Conservation (phyloP, 1,140 invertebrate genomes). For the Prorops nasuta region DNA sequence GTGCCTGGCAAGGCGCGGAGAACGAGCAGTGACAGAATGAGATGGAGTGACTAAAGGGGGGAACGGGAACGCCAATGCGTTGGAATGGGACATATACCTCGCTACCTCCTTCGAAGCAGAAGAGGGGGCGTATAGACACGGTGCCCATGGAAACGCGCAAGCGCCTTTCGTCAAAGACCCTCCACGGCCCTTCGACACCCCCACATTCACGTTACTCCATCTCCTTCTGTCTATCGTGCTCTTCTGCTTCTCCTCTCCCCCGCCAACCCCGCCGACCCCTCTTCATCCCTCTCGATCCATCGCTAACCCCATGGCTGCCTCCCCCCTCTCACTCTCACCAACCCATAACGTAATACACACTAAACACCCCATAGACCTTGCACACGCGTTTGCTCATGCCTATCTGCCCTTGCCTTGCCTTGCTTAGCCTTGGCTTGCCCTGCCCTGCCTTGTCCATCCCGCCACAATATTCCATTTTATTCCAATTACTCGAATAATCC, state of each 20-base stretch:
- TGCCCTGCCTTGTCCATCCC: too few species aligned
- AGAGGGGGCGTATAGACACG: slow-evolving; percentile 44
- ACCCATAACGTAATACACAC: slow-evolving; percentile 47
- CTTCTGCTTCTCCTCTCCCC: slow-evolving; percentile 4
- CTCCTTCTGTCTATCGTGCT: slow-evolving; percentile 11
- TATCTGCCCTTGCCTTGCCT: slow-evolving; percentile 32
- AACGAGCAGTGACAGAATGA: slow-evolving; percentile 38
- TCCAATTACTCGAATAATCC: too few species aligned
- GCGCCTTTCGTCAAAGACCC: slow-evolving; percentile 30
- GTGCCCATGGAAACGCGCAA: slow-evolving; percentile 50
- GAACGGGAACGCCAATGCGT: slow-evolving; percentile 18
- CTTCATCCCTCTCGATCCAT: slow-evolving; percentile 12
- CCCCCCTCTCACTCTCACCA: too few species aligned
- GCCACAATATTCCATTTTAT: too few species aligned
- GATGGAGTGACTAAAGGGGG: slow-evolving; percentile 39
- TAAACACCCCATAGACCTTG: slow-evolving; percentile 45
- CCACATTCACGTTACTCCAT: slow-evolving; percentile 16
- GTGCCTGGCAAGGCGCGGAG: slow-evolving; percentile 21
- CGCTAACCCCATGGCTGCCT: slow-evolving; percentile 29
- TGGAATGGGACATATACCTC: slow-evolving; percentile 35
- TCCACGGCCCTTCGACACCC: slow-evolving; percentile 39
- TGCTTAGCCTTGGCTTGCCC: too few species aligned
- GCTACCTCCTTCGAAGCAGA: slow-evolving; percentile 11
- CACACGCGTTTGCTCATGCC: slow-evolving; percentile 32
- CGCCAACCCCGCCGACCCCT: slow-evolving; percentile 6